phyloP scores from a whole-genome alignment of 1,140 invertebrate species.

The Hesperophylax magnus region DNA sequence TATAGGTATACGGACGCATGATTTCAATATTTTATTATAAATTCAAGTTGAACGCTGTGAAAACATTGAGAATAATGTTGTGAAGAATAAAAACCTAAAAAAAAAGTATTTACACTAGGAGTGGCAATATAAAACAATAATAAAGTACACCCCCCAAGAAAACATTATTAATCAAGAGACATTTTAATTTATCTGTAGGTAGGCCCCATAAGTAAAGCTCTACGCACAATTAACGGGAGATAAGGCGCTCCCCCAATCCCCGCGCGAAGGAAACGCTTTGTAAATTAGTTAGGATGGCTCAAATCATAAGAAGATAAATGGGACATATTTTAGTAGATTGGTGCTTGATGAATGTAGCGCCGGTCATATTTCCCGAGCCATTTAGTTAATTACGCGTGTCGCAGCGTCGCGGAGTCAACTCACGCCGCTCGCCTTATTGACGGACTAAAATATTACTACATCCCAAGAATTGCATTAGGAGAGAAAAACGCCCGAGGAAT shows the following conservation, averaged over 20 bases:
- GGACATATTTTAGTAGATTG: neutral
- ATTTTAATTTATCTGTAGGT: no score
- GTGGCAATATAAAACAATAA: no score
- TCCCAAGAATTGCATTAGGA: constrained; percentile 26
- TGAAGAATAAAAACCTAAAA: no score
- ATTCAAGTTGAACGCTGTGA: no score
- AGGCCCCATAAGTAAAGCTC: no score
- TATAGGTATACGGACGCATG: no score
- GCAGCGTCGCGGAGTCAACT: constrained; percentile 2
- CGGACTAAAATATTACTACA: constrained; percentile 31
- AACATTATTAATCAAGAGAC: no score
- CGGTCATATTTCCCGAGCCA: constrained; percentile 30
- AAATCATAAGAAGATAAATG: constrained; percentile 27
- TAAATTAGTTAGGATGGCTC: constrained; percentile 27
- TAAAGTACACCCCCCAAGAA: no score
- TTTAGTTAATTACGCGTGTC: constrained; percentile 28
- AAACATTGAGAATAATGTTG: no score
- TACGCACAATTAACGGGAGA: no score
- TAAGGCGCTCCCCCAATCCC: neutral
- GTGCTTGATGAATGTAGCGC: constrained; percentile 25
- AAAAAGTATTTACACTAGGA: no score
- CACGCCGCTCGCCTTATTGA: constrained; percentile 1
- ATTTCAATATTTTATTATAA: no score
- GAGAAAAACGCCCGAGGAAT: constrained; percentile 19
- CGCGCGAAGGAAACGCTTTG: constrained; percentile 7